These are phyloP conservation scores for Steatornis caripensis DNA, from an alignment of 2,113 vertebrate genomes.

Conservation along the genomic window DNA sequence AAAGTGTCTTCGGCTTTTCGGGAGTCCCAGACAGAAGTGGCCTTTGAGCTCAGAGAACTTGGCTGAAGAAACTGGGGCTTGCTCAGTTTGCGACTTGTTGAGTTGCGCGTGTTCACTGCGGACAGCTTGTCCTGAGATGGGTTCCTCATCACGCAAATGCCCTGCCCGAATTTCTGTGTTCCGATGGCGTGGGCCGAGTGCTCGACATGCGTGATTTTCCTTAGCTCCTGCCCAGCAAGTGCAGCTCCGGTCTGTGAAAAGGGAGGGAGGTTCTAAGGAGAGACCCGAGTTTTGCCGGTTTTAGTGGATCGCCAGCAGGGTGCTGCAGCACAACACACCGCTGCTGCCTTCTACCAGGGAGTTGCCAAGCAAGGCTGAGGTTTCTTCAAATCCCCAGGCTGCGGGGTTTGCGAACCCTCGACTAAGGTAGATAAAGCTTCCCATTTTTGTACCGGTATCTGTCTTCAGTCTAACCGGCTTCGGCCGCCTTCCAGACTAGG, in stretches of 20 bases:
- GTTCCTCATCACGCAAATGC: not conserved
- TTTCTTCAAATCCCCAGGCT: too few species aligned
- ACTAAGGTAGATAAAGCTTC: not conserved
- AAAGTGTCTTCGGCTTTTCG: not conserved
- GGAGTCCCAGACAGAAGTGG: not conserved
- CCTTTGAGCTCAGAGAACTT: not conserved
- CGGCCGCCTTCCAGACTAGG: not conserved
- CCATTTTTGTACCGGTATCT: not conserved
- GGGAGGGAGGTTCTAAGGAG: not conserved
- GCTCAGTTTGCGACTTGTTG: not conserved
- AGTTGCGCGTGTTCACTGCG: not conserved
- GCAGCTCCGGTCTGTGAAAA: not conserved
- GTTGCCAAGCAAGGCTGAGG: not conserved
- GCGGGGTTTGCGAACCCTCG: not conserved
- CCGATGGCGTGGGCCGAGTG: not conserved
- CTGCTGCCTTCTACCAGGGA: not conserved
- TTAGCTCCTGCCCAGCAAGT: not conserved
- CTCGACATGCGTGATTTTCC: rapidly evolving
- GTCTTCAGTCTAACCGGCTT: not conserved
- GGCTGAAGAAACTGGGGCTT: not conserved
- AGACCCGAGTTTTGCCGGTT: not conserved
- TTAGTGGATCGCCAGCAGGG: not conserved
- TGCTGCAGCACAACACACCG: too few species aligned
- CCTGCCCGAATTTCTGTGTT: not conserved
- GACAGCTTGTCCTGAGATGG: not conserved